These are phyloP conservation scores for Carcharodon carcharias DNA, from an alignment of 2,797 vertebrate genomes.

Conservation along the genomic window DNA sequence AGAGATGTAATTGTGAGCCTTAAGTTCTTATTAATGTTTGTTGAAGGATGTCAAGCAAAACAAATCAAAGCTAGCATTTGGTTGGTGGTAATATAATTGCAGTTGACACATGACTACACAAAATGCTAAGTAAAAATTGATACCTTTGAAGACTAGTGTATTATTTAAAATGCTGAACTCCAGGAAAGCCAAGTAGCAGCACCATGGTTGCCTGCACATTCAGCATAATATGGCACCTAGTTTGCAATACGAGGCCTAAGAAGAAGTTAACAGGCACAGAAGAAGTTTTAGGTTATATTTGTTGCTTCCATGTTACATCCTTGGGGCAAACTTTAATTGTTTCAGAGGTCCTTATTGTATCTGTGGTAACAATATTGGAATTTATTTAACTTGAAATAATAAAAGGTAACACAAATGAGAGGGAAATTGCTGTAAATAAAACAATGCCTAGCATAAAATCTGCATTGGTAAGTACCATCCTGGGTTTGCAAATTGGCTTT, in stretches of 20 bases:
- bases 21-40: constrained; percentile 19
- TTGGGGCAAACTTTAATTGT: background rate
- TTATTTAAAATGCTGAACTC: constrained; percentile 15
- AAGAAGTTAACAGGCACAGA: background rate
- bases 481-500: background rate
- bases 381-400: background rate
- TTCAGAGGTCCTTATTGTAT: background rate
- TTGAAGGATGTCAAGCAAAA: background rate
- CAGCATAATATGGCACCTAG: background rate
- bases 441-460: background rate
- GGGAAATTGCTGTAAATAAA: background rate
- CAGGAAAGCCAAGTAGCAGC: background rate
- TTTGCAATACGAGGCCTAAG: background rate
- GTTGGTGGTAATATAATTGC: background rate
- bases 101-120: background rate
- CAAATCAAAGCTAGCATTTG: constrained; percentile 5
- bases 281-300: background rate
- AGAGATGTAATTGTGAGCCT: constrained; percentile 4
- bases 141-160: background rate
- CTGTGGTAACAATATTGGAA: background rate
- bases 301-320: background rate
- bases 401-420: background rate
- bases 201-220: background rate
- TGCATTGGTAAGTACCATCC: background rate
- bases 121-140: constrained; percentile 14